Evolutionary conservation across 2,888 invertebrate species (phyloP).

Genomic region (Lasioglossum lativentre): DNA sequence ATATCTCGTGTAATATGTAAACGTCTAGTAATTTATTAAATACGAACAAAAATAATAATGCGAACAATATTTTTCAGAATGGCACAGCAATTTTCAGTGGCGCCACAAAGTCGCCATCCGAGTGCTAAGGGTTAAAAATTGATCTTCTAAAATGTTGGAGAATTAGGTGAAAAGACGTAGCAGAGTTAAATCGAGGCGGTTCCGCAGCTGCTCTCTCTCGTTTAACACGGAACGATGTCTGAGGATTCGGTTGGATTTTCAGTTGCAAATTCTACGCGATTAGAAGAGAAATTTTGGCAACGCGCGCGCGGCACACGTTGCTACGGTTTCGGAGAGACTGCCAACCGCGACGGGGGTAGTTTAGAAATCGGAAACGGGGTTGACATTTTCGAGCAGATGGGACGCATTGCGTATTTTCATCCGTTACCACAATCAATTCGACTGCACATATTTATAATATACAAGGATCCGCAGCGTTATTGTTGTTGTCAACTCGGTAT

Average conservation of each 20-base stretch:
- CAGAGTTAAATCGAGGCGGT: slow-evolving; percentile 2
- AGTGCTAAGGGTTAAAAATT: no score
- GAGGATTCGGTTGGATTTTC: background rate
- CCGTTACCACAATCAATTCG: background rate
- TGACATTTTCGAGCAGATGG: background rate
- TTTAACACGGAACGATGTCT: background rate
- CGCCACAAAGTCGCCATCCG: no score
- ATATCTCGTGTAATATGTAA: no score
- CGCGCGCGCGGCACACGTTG: background rate
- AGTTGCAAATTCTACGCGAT: background rate
- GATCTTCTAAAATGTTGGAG: no score
- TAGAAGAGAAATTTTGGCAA: background rate
- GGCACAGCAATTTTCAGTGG: no score
- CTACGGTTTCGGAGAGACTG: slow-evolving; percentile 6
- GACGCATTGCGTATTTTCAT: background rate
- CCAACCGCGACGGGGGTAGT: background rate
- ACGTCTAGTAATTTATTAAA: no score
- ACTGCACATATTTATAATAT: background rate
- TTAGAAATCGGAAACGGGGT: background rate
- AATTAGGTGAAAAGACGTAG: no score
- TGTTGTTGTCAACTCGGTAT: background rate
- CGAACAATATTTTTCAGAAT: no score
- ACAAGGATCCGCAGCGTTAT: background rate
- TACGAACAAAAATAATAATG: no score
- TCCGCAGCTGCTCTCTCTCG: background rate